phyloP scores from a whole-genome alignment of 2,888 invertebrate genomes.

The Agriopis marginaria region DNA sequence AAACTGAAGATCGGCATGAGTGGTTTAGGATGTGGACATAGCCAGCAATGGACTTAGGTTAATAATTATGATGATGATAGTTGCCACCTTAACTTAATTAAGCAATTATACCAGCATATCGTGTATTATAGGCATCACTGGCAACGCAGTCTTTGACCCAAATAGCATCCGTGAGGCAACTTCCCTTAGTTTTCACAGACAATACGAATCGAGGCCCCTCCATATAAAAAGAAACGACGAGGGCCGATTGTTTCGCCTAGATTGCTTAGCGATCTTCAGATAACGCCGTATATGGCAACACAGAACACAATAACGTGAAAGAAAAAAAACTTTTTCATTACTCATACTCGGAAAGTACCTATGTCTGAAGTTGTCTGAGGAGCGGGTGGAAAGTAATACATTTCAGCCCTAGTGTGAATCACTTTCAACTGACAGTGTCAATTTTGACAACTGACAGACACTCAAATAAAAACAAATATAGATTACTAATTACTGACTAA shows the following conservation, averaged over 20 bases:
- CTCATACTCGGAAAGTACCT: too few species aligned
- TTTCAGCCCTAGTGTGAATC: too few species aligned
- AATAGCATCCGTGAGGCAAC: constrained; percentile 43
- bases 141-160: constrained; percentile 31
- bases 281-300: constrained; percentile 3
- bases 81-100: background rate
- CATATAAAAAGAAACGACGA: constrained; percentile 37
- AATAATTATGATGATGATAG: background rate
- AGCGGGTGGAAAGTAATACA: too few species aligned
- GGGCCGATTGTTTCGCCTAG: constrained; percentile 39
- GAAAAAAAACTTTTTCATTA: background rate
- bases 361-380: too few species aligned
- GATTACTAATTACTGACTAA: too few species aligned
- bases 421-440: too few species aligned
- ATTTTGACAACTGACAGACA: too few species aligned
- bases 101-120: background rate
- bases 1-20: too few species aligned
- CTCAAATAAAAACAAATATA: too few species aligned
- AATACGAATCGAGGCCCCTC: constrained; percentile 41
- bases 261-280: constrained; percentile 29
- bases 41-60: too few species aligned
- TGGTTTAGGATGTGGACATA: too few species aligned
- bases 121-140: constrained; percentile 15
- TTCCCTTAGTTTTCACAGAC: constrained; percentile 50
- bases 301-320: background rate